A percentile compares a stretch with the other conserved stretches of the same genome.
phyloP scores from a whole-genome alignment of 2,888 invertebrate species.

The Eupithecia abbreviata region DNA sequence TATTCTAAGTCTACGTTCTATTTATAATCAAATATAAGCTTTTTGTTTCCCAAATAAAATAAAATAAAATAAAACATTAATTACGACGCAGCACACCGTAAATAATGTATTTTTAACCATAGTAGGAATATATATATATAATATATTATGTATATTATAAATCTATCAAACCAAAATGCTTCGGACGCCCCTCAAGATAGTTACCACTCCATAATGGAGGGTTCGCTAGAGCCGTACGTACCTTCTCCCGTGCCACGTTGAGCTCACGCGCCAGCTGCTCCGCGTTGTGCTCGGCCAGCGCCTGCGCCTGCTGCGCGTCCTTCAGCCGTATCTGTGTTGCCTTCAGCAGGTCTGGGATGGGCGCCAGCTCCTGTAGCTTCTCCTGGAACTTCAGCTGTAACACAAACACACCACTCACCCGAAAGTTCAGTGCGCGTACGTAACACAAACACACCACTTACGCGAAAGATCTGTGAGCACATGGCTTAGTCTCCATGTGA shows the following conservation, averaged over 20 bases:
- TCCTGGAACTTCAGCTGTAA: conserved; percentile 86
- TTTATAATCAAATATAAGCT: too few species aligned
- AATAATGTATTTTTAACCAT: neutral
- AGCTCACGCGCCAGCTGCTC: conserved; percentile 87
- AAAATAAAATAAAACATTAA: too few species aligned
- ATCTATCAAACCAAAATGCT: neutral
- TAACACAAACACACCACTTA: conserved; percentile 2
- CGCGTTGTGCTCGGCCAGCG: conserved; percentile 86
- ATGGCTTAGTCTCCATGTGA: neutral
- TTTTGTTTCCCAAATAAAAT: too few species aligned
- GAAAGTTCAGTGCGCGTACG: neutral
- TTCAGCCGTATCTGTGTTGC: conserved; percentile 87
- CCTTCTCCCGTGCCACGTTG: conserved; percentile 85
- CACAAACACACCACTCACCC: neutral
- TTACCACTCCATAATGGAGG: neutral
- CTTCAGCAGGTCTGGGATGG: conserved; percentile 87
- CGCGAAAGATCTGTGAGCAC: neutral
- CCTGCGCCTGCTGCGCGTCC: conserved; percentile 87
- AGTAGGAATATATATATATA: too few species aligned
- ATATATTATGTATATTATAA: too few species aligned
- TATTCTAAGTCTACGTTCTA: too few species aligned
- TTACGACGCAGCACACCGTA: neutral
- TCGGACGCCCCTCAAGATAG: neutral
- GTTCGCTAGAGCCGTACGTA: conserved; percentile 53
- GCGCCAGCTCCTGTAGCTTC: conserved; percentile 87